Base-by-base conservation (phyloP, 2,797 vertebrate genomes). In the Cyprinodon diabolis region DNA sequence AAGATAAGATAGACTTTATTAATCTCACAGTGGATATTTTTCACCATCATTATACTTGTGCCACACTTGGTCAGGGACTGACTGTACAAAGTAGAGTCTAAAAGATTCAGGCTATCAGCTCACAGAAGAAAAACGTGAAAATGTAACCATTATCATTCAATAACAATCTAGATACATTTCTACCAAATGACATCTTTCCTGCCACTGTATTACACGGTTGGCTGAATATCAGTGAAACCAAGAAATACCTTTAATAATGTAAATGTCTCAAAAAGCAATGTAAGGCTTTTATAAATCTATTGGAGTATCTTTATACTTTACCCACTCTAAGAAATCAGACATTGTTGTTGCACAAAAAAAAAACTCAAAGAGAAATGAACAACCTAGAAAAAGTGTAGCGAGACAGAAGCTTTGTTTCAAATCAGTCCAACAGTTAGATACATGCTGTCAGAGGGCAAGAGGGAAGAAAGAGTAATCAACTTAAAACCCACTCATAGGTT, bases 391-490 rank as follows among this genome's bases (percentile, higher is more conserved):
- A 66, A 55, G 51, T 79, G 73, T 25, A 69, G 71, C 51, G 3
- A 82, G 35, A 62, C 68, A 83, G 65, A 54, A 47, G 67, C 74
- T 79, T 23, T 14, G n/a, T 71, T 67, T 84, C 3, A 82, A 70
- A 81, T 75, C 45, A 76, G 66, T 23, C 43, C 66, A 78, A 54
- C 13, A 71, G 66, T 37, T 82, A 15, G 76, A 71, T 37, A 78
- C 90, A 93, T 92, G 89, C 86, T 17, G 71, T 80, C 67, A 86
- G 68, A 80, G 47, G 25, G 15, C 23, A 73, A 72, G 9, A 72
- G 49, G 58, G 30, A 67, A 58, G 55, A 84, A 82, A 82, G 51
- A 86, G 76, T 15, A 76, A 89, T 84, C 57, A 76, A n/a, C 67
- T 84, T 72, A 78, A n/a, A 84, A 81, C 82, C 21, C 72, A 80